Evolutionary conservation across 2,113 vertebrate genomes (phyloP).

Genomic region (Geococcyx californianus): DNA sequence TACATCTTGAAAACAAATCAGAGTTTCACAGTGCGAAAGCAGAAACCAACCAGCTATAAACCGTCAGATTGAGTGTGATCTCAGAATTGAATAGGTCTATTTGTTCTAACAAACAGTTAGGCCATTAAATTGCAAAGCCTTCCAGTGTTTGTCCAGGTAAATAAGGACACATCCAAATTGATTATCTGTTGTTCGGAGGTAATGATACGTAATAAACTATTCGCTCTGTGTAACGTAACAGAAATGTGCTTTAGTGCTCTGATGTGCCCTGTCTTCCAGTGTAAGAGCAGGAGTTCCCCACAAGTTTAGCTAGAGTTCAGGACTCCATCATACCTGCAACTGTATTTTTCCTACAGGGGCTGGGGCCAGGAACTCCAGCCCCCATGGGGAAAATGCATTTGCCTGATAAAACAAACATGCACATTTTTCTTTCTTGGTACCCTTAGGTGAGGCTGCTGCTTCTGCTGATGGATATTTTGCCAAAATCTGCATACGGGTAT

Average conservation of each 20-base stretch:
- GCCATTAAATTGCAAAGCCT: conserved; percentile 60
- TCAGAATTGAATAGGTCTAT: conserved; percentile 40
- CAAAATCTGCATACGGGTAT: background rate
- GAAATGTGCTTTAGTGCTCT: conserved; percentile 5
- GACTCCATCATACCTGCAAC: background rate
- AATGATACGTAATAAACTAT: conserved; percentile 63
- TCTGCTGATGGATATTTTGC: background rate
- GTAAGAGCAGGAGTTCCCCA: background rate
- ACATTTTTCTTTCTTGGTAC: background rate
- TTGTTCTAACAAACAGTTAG: conserved; percentile 55
- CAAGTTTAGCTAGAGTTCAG: background rate
- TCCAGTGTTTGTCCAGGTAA: conserved; percentile 60
- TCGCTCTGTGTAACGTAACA: conserved; percentile 32
- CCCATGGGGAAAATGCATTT: background rate
- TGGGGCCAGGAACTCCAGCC: background rate
- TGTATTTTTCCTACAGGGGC: too few relatives aligned
- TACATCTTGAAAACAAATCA: conserved; percentile 44
- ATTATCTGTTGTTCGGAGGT: conserved; percentile 56
- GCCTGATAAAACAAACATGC: background rate
- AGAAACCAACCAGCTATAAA: conserved; percentile 48
- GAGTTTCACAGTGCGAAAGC: conserved; percentile 31
- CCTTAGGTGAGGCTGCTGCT: background rate
- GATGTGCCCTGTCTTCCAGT: background rate
- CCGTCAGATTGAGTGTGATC: conserved; percentile 35
- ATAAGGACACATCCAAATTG: conserved; percentile 64